Base-by-base conservation (phyloP, 1,140 invertebrate genomes). In the Ceratosolen solmsi region DNA sequence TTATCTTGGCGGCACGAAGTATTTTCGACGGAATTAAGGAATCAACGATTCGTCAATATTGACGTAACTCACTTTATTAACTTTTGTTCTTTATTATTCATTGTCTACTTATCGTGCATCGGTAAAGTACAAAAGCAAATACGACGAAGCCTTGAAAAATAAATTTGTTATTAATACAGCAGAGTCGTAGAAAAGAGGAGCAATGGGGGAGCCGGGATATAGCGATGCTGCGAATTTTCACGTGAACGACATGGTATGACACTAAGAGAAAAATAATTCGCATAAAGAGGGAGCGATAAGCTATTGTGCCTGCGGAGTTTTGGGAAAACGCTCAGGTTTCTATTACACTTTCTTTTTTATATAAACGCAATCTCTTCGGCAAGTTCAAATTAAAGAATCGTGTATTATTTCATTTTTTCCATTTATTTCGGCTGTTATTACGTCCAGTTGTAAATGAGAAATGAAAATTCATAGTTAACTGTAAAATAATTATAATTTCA, bases 91-190 rank as follows among this genome's bases (percentile, higher is more conserved):
- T 49, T 38, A 71, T 82, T 71, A 82, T 82, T 82, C 73, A 82
- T 27, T 74, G 22, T 54, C 38, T 41, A 65, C 68, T 78, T 82
- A 82, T 82, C 80, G 56, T 17, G 30, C 36, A 46, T 70, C 77
- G 60, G 63, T 56, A 82, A 38, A n/a, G 27, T 30, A 68, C 60
- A 38, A 78, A 73, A 78, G 80, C 78, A 82, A 82, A 78, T 82
- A 78, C 38, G 80, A 82, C 49, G 15, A 54, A 60, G 80, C 54
- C 25, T 51, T 78, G 75, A 82, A 82, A 82, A 78, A 78, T 78
- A 78, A 38, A 82, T 82, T 82, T 77, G 68, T 78, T 82, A 82
- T 82, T 82, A 82, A 82, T 82, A 78, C 80, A 82, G 80, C 41
- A 13, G 41, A 46, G 41, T 46, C 5, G 41, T 5, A 7, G 41